phyloP scores from a whole-genome alignment of 92 coral and sea anemone species.

The Palythoa heliodiscus region DNA sequence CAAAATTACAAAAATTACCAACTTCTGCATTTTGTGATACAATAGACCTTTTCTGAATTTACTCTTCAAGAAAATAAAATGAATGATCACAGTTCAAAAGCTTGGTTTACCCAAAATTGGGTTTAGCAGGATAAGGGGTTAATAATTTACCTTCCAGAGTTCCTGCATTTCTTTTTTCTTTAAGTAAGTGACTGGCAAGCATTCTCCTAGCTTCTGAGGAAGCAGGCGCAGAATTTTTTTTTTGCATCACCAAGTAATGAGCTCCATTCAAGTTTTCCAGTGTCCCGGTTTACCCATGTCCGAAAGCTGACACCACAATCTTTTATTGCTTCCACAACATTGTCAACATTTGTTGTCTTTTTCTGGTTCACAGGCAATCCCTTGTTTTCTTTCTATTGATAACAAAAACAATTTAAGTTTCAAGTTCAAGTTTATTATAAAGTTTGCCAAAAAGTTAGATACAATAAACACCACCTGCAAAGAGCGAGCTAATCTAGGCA shows the following conservation, averaged over 20 bases:
- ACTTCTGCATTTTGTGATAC: too few species aligned
- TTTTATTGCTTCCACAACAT: conserved; percentile 11
- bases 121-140: background rate
- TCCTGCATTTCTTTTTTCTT: background rate
- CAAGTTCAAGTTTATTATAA: background rate
- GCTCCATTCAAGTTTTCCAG: conserved; percentile 30
- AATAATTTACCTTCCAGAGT: conserved; percentile 15
- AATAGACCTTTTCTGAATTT: too few species aligned
- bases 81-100: conserved; percentile 1
- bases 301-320: conserved; percentile 23
- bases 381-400: conserved; percentile 1
- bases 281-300: conserved; percentile 8
- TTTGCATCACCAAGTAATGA: conserved; percentile 24
- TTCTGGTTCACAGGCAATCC: conserved; percentile 19
- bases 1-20: too few species aligned
- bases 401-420: background rate
- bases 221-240: conserved; percentile 9
- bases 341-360: background rate
- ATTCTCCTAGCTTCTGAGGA: conserved; percentile 15
- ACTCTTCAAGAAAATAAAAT: too few species aligned
- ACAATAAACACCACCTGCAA: too few species aligned
- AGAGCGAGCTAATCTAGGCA: too few species aligned
- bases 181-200: conserved; percentile 9
- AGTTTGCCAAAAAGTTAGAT: too few species aligned
- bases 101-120: background rate